Percentiles rank a stretch among this genome's conserved stretches.
Evolutionary conservation across 2,113 vertebrate species (phyloP).

Genomic region (rat (Rattus norvegicus)): DNA sequence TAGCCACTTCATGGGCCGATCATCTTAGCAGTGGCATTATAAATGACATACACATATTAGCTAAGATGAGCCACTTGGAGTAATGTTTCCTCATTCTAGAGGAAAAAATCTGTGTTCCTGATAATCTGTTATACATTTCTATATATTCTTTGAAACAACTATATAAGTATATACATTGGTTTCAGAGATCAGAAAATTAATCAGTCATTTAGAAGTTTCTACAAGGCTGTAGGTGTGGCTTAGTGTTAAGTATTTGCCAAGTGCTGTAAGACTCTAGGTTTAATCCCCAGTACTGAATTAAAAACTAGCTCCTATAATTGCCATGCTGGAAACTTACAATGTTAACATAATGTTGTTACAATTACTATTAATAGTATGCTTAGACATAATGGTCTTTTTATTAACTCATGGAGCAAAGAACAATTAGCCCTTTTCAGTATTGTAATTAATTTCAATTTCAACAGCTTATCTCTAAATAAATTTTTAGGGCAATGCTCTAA

Average conservation of each 20-base stretch:
- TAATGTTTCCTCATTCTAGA: slow-evolving; percentile 25
- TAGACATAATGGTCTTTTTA: background rate
- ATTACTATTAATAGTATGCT: slow-evolving; percentile 23
- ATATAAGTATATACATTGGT: background rate
- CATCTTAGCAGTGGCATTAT: background rate
- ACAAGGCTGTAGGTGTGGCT: background rate
- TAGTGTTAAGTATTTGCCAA: background rate
- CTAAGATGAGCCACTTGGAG: slow-evolving; percentile 29
- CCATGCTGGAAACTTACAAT: background rate
- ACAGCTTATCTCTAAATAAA: slow-evolving; percentile 2
- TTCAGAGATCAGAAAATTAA: slow-evolving; percentile 24
- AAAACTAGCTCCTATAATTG: background rate
- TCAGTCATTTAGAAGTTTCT: slow-evolving; percentile 34
- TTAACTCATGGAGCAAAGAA: slow-evolving; percentile 12
- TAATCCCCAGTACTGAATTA: background rate
- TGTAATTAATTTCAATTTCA: slow-evolving; percentile 12
- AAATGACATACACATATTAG: slow-evolving; percentile 20
- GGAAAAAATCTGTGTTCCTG: slow-evolving; percentile 45
- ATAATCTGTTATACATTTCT: slow-evolving; percentile 19
- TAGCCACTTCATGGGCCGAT: background rate
- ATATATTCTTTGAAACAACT: slow-evolving; percentile 16
- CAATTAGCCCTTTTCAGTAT: slow-evolving; percentile 15
- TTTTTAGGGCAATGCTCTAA: slow-evolving; percentile 39
- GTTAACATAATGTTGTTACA: slow-evolving; percentile 31
- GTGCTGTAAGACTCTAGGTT: background rate